phyloP scores from a whole-genome alignment of 2,888 invertebrate genomes.

The Erebia ligea region DNA sequence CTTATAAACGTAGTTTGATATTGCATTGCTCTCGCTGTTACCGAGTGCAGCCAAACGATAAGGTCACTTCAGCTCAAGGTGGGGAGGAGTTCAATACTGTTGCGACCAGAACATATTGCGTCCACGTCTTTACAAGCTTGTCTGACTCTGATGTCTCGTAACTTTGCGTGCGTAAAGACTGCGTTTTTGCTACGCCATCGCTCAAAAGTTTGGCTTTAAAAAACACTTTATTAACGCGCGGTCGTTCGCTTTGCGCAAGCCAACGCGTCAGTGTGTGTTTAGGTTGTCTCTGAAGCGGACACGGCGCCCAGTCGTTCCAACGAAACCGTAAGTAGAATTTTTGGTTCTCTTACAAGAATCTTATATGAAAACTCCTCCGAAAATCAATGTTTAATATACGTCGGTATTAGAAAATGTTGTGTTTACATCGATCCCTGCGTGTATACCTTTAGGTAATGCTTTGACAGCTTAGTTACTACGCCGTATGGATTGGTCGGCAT shows the following conservation, averaged over 20 bases:
- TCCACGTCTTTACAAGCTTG: slow-evolving; percentile 34
- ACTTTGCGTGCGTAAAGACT: slow-evolving; percentile 43
- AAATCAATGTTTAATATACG: slow-evolving; percentile 32
- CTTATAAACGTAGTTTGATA: slow-evolving; percentile 44
- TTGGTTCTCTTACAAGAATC: slow-evolving; percentile 46
- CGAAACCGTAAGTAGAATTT: slow-evolving; percentile 61
- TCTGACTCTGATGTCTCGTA: not conserved
- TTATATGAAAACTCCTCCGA: slow-evolving; percentile 54
- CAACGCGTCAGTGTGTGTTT: slow-evolving; percentile 60
- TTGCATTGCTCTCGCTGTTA: slow-evolving; percentile 63
- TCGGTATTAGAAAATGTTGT: slow-evolving; percentile 33
- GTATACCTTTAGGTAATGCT: slow-evolving; percentile 59
- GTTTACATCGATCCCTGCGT: slow-evolving; percentile 38
- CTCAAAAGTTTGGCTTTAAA: slow-evolving; percentile 48
- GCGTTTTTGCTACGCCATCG: slow-evolving; percentile 38
- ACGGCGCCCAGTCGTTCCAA: slow-evolving; percentile 49
- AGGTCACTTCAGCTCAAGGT: slow-evolving; percentile 69
- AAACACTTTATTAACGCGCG: slow-evolving; percentile 51
- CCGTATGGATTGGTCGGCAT: slow-evolving; percentile 61
- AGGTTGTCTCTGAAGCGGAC: slow-evolving; percentile 62
- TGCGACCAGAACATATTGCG: slow-evolving; percentile 51
- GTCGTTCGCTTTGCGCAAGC: slow-evolving; percentile 60
- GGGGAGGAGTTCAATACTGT: slow-evolving; percentile 61
- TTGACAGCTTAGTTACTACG: slow-evolving; percentile 67
- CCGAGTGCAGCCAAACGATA: slow-evolving; percentile 74